Percentiles rank a stretch among this genome's conserved stretches.
These are phyloP conservation scores for Thereuonema tuberculata DNA, from an alignment of 1,140 invertebrate species.

Conservation along the genomic window DNA sequence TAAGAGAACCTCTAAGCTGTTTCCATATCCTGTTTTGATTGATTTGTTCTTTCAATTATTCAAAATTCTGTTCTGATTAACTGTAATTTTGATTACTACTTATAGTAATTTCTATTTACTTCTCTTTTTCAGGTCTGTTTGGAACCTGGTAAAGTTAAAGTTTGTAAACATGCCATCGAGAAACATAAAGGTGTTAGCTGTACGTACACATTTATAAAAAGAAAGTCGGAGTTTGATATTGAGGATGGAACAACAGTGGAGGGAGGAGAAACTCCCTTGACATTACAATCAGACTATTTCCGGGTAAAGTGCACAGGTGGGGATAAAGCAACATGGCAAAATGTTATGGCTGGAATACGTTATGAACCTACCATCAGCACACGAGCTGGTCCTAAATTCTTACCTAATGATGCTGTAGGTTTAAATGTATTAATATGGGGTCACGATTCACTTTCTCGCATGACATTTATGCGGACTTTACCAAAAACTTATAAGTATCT, in stretches of 20 bases:
- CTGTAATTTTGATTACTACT: too few species aligned
- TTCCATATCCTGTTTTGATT: too few species aligned
- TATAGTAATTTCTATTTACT: too few species aligned
- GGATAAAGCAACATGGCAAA: not conserved
- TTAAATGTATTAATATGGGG: slow-evolving; percentile 77
- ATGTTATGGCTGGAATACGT: not conserved
- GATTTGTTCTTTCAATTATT: too few species aligned
- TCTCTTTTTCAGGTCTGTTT: too few species aligned
- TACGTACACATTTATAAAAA: not conserved
- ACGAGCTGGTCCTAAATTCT: not conserved
- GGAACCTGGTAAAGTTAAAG: not conserved
- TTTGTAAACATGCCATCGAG: not conserved
- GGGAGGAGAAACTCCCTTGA: not conserved
- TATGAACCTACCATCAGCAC: not conserved
- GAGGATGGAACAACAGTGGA: not conserved
- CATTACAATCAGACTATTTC: not conserved
- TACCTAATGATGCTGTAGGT: slow-evolving; percentile 22
- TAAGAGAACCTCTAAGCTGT: too few species aligned
- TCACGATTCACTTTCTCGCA: slow-evolving; percentile 77
- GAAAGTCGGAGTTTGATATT: not conserved
- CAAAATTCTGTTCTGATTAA: too few species aligned
- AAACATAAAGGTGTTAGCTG: not conserved
- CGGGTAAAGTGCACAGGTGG: not conserved
- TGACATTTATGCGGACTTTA: slow-evolving; percentile 70
- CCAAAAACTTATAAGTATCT: slow-evolving; percentile 67